Evolutionary conservation across 2,888 invertebrate genomes (phyloP).

Genomic region (Spisula subtruncata): DNA sequence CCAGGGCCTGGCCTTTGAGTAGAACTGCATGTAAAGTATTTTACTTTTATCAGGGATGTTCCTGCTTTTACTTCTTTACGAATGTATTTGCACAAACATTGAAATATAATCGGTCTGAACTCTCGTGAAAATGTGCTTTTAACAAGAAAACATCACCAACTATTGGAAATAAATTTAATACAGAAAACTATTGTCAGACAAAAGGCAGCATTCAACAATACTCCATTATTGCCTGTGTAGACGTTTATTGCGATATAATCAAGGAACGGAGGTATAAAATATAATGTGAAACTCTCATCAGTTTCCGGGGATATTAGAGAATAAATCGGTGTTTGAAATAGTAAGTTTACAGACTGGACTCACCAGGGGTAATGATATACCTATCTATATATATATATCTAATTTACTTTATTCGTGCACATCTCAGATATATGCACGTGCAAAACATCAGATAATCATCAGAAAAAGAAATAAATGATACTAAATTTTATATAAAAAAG

Average conservation of each 20-base stretch:
- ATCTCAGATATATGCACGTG: neutral
- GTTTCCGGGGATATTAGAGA: neutral
- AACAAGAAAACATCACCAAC: too few species aligned
- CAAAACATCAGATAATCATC: neutral
- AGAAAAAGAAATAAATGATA: neutral
- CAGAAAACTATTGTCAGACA: too few species aligned
- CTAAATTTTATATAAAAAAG: neutral
- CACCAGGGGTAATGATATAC: neutral
- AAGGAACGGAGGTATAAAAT: neutral
- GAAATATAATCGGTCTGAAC: too few species aligned
- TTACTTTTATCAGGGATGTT: too few species aligned
- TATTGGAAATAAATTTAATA: too few species aligned
- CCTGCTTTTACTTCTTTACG: too few species aligned
- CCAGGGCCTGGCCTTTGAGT: too few species aligned
- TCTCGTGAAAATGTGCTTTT: too few species aligned
- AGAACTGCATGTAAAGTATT: too few species aligned
- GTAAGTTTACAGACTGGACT: neutral
- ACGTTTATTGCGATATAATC: conserved; percentile 6
- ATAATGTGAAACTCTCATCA: conserved; percentile 1
- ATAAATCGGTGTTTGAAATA: neutral
- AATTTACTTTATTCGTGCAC: neutral
- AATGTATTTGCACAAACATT: too few species aligned
- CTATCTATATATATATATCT: neutral
- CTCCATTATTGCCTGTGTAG: neutral
- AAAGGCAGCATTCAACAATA: neutral